Evolutionary conservation across 2,797 vertebrate species (phyloP).

Genomic region (Siniperca undulata): DNA sequence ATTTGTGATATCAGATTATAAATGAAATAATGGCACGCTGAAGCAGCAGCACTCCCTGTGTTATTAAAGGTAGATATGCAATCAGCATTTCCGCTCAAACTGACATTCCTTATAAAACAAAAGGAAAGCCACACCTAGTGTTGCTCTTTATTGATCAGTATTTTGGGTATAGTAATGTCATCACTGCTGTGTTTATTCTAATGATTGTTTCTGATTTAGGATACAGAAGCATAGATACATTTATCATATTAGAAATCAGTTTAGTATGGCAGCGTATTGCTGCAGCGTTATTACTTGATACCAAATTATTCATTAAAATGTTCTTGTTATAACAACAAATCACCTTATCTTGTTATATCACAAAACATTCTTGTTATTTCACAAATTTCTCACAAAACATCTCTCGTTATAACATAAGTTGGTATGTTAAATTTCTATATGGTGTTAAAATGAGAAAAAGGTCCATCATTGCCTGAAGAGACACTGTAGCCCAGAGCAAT

Average conservation of each 20-base stretch:
- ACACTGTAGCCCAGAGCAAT: no score
- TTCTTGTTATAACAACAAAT: no score
- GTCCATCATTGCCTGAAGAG: no score
- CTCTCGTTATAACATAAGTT: no score
- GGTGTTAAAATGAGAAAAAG: no score
- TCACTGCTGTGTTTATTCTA: constrained; percentile 3
- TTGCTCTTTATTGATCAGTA: constrained; percentile 2
- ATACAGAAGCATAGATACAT: not conserved
- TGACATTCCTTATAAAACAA: not conserved
- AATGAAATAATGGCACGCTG: constrained; percentile 33
- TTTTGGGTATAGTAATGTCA: not conserved
- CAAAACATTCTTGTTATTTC: not conserved
- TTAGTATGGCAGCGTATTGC: not conserved
- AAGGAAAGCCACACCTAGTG: not conserved
- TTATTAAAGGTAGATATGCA: constrained; percentile 20
- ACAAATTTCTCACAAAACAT: not conserved
- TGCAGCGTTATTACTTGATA: no score
- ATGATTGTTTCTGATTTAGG: not conserved
- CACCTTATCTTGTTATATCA: not conserved
- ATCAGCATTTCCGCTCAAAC: constrained; percentile 29
- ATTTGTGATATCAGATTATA: constrained; percentile 40
- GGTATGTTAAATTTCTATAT: no score
- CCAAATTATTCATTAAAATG: no score
- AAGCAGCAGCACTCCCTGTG: not conserved
- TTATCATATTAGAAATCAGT: not conserved